A percentile compares a stretch with the other conserved stretches of the same genome.
phyloP scores from a whole-genome alignment of 2,113 vertebrate genomes.

The Taurulus bubalis region DNA sequence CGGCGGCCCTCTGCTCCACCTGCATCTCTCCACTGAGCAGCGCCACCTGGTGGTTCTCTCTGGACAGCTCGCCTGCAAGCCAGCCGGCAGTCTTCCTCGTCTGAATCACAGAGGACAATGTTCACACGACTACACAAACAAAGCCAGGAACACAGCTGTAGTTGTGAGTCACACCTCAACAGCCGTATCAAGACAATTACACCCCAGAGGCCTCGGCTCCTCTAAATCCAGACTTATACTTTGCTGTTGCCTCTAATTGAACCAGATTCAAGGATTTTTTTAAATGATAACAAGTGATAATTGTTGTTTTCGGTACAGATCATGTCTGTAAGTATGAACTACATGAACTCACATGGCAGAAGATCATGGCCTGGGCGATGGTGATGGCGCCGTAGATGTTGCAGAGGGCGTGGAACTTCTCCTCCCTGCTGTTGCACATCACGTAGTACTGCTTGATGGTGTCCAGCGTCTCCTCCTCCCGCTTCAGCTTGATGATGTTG shows the following conservation, averaged over 20 bases:
- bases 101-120: constrained; percentile 70
- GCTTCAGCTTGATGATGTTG: constrained; percentile 96
- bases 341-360: constrained; percentile 91
- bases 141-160: no score
- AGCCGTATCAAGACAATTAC: no score
- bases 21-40: constrained; percentile 97
- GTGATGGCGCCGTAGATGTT: constrained; percentile 96
- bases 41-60: constrained; percentile 96
- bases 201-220: no score
- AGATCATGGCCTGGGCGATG: constrained; percentile 96
- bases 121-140: neutral
- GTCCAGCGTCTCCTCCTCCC: constrained; percentile 96
- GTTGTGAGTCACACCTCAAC: no score
- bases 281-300: no score
- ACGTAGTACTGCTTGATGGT: constrained; percentile 99
- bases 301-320: neutral
- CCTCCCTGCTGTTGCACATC: constrained; percentile 90
- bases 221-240: no score
- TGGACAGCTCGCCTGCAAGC: constrained; percentile 94
- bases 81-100: constrained; percentile 95
- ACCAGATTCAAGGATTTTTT: no score
- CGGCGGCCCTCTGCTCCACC: constrained; percentile 96
- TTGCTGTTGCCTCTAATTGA: no score
- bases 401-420: constrained; percentile 96
- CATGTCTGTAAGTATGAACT: neutral